phyloP scores from a whole-genome alignment of 2,797 vertebrate genomes.

The Stomatorhinus walkeri region DNA sequence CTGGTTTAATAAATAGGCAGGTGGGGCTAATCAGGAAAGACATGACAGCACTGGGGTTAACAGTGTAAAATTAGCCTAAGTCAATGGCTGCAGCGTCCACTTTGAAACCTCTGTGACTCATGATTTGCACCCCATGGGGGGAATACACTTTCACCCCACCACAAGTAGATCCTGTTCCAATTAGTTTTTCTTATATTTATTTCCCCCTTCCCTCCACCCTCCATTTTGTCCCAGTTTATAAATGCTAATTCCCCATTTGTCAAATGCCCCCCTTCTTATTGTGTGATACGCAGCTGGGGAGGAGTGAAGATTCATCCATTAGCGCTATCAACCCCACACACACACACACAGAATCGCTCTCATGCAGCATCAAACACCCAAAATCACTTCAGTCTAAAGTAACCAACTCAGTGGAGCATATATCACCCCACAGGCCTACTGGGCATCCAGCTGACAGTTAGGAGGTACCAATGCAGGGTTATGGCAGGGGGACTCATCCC shows the following conservation, averaged over 20 bases:
- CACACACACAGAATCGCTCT: background rate
- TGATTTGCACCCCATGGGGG: background rate
- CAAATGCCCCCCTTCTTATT: background rate
- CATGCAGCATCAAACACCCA: background rate
- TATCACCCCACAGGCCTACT: background rate
- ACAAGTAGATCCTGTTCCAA: background rate
- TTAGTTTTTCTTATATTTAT: background rate
- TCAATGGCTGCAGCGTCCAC: background rate
- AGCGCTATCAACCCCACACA: background rate
- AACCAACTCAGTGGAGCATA: background rate
- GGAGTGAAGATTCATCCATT: background rate
- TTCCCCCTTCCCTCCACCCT: background rate
- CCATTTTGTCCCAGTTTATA: background rate
- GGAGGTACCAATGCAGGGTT: background rate
- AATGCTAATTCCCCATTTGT: background rate
- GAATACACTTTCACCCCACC: background rate
- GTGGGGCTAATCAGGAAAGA: background rate
- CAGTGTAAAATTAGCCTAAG: background rate
- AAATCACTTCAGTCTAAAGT: background rate
- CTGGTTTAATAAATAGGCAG: background rate
- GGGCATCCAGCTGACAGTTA: background rate
- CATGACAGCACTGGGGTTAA: background rate
- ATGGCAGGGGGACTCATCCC: background rate
- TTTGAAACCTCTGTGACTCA: background rate
- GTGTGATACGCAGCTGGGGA: background rate